Base-by-base conservation (phyloP, 2,888 invertebrate species). In the Tipula unca region DNA sequence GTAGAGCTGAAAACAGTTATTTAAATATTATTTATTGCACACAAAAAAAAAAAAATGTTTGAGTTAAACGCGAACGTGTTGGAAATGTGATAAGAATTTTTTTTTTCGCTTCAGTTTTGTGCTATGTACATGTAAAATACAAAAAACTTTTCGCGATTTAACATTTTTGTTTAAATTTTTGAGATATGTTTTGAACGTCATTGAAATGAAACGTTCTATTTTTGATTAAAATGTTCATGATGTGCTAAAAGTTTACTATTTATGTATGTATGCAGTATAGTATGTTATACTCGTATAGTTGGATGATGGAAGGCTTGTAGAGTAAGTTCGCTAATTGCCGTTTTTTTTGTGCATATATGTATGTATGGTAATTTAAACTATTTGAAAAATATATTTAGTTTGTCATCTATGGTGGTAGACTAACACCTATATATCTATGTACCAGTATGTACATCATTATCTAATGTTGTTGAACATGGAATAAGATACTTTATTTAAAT, bases 21-120 rank as follows among this genome's bases (percentile, higher is more conserved):
- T 69, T 69, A 69, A 69, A 69, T 69, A 69, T 69, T 69, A 69
- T 69, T 69, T 69, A 69, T 69, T 69, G 25, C 69, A 69, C 25
- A 69, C 25, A 69, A 69, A 20, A 69, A 17, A 54, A 54, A 54
- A 54, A 32, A 17, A 48, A 48, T 48, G 17, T 48, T 69, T 69
- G 25, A 48, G 48, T 69, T 69, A 69, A 69, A 69, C 69, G 69
- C 69, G 69, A 69, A 69, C 69, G 69, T 69, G 69, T 69, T 69
- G 25, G 69, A 69, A 69, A 69, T 69, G 25, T 69, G 69, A 69
- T 69, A 69, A 69, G 69, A 13, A 48, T 25, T 25, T 69, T 69
- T 25, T 69, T 69, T 5, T 69, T 25, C 25, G n/a, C 48, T 17
- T 48, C 69, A 69, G n/a, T 48, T 48, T n/a, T 48, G 1, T 69